Evolutionary conservation across 2,888 invertebrate species (phyloP).

Genomic region (Baccha elongata): DNA sequence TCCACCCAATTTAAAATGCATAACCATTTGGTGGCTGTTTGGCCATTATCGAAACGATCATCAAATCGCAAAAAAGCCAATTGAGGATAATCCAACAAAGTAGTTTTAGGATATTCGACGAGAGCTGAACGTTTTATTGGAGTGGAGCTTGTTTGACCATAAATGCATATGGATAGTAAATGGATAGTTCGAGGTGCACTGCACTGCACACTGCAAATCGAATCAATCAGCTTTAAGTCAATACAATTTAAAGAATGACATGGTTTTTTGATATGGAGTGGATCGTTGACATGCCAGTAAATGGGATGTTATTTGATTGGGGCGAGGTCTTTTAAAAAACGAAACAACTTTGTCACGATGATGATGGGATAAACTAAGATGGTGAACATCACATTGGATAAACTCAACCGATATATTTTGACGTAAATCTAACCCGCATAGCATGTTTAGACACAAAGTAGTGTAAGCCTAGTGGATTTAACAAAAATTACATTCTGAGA

Average conservation of each 20-base stretch:
- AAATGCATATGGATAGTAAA: conserved; percentile 4
- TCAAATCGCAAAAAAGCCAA: conserved; percentile 55
- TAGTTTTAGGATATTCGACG: conserved; percentile 46
- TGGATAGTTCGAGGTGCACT: conserved; percentile 9
- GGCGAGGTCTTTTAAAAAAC: conserved; percentile 3
- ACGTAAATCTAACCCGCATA: no score
- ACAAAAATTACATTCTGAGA: no score
- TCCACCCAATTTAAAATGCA: conserved; percentile 59
- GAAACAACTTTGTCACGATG: no score
- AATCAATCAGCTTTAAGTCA: conserved; percentile 20
- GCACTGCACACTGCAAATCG: not conserved
- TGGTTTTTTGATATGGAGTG: conserved; percentile 24
- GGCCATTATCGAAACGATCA: not conserved
- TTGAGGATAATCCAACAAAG: conserved; percentile 68
- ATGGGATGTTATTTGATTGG: conserved; percentile 4
- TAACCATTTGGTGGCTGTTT: conserved; percentile 43
- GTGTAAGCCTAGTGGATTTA: no score
- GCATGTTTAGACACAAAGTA: no score
- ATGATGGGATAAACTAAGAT: no score
- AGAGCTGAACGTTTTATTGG: conserved; percentile 7
- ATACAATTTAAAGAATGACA: conserved; percentile 45
- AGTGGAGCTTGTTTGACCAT: conserved; percentile 18
- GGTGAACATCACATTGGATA: no score
- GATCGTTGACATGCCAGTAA: conserved; percentile 16
- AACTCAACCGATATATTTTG: no score